Evolutionary conservation across 2,888 invertebrate genomes (phyloP), one percentile per base, ranked within the genome.

Genomic region (Cylloceria caligata): DNA sequence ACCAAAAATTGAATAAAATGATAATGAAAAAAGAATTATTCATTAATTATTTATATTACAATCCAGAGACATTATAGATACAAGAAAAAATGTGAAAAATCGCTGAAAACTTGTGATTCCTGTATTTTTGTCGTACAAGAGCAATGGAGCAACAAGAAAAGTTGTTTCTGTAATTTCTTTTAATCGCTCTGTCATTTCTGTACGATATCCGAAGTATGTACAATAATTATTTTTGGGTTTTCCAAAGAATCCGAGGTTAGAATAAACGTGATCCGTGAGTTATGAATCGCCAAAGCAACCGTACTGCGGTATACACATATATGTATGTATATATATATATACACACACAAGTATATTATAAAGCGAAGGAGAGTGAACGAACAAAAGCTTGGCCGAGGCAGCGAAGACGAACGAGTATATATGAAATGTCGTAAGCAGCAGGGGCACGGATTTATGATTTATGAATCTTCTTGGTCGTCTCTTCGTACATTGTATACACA

Each of bases 391-490:
- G 80, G 19, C 52, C 45, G 52, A 75, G 85, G 80, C 81, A 78
- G 80, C 73, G 62, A 84, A 73, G 85, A 84, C 77, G 75, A 60
- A 81, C 76, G 83, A 77, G 77, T 80, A 62, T n/a, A n/a, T 75
- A 75, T 85, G 77, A 83, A 83, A 83, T 73, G 76, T 84, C 82
- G 74, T 36, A 64, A 68, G 81, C 81, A 81, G 65, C 65, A 24
- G 81, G 60, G 49, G 55, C 74, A 65, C 60, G 52, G 79, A 84
- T 81, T 83, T 68, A 49, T 85, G 84, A 85, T 85, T 85, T 84
- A 84, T 83, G 74, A 64, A 57, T 78, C 65, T 39, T 78, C 69
- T 74, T 71, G 55, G 47, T 16, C 60, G 45, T 27, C 42, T 69
- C 30, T 13, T 21, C 74, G 36, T 27, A 13, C 42, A 36, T 42